Evolutionary conservation across 2,797 vertebrate species (phyloP), one percentile per base, ranked within the genome.

Genomic region (Falco biarmicus): DNA sequence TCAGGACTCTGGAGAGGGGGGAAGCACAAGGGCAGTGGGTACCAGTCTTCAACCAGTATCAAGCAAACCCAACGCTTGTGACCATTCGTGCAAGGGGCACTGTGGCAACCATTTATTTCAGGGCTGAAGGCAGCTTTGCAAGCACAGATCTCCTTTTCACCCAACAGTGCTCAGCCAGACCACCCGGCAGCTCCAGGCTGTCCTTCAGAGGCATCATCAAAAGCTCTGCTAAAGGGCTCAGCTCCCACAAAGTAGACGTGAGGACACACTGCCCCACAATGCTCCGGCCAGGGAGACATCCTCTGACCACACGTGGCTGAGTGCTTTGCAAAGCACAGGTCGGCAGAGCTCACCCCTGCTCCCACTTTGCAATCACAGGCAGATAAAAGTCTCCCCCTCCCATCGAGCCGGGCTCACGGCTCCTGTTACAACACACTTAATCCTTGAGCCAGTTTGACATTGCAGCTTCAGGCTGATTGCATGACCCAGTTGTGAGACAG

Each of bases 341-440:
- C 48, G 1, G 65, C 5, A 7, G n/a, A 26, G 37, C 76, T 70
- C 83, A 9, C 19, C 81, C 84, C 90, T 12, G 77, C 73, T 85
- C 86, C 80, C 71, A 1, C 39, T 6, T 13, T 2, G 45, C 84
- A 93, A 41, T 70, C 90, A n/a, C 75, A 34, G 71, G 11, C 45
- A 6, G 57, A 80, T 20, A 31, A 87, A 70, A 43, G 43, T 9
- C 60, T 74, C 78, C 78, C 84, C 47, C 65, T 75, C 34, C 19
- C 80, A 34, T 15, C 5, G 0, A 10, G 6, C 66, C 1, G 4
- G 64, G 69, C 91, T 16, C 83, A 1, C 13, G 29, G 85, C 92
- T 96, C 96, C 75, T 4, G 96, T 96, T 97, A 96, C 94, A 95
- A 7, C 94, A 74, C 94, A 80, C 75, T 94, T 95, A 92, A 94